Conservation (phyloP, 2,797 vertebrate species). For the Aotus griseimembra region DNA sequence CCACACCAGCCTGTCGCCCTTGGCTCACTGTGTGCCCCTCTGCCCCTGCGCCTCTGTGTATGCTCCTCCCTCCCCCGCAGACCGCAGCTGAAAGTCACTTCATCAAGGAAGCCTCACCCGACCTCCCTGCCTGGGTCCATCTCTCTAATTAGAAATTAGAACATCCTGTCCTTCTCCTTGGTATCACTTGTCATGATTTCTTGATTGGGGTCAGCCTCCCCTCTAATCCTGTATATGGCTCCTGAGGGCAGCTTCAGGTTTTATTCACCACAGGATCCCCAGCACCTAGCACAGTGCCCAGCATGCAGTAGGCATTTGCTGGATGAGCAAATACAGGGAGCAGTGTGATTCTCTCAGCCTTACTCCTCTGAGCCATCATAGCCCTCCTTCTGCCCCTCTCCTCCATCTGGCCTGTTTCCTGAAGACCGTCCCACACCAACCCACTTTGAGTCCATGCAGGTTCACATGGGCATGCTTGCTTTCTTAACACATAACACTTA, state of each 20-base stretch:
- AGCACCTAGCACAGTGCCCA: background rate
- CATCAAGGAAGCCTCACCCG: background rate
- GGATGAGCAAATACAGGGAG: background rate
- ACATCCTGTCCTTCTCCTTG: background rate
- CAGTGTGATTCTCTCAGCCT: background rate
- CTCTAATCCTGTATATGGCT: background rate
- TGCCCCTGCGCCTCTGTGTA: background rate
- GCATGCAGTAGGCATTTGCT: background rate
- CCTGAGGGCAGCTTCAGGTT: background rate
- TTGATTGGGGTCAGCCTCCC: background rate
- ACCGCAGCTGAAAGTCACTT: background rate
- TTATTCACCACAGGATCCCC: background rate
- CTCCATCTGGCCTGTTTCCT: background rate
- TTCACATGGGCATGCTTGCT: background rate
- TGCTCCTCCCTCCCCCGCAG: background rate
- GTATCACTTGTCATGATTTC: background rate
- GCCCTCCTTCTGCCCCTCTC: background rate
- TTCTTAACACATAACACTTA: background rate
- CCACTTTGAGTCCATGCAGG: background rate
- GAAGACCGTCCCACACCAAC: background rate
- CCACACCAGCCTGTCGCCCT: background rate
- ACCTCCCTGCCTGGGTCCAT: background rate
- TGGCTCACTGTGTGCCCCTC: background rate
- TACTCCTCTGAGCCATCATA: background rate
- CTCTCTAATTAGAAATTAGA: background rate